Conservation (phyloP, 2,888 invertebrate species). For the Macaria liturata region DNA sequence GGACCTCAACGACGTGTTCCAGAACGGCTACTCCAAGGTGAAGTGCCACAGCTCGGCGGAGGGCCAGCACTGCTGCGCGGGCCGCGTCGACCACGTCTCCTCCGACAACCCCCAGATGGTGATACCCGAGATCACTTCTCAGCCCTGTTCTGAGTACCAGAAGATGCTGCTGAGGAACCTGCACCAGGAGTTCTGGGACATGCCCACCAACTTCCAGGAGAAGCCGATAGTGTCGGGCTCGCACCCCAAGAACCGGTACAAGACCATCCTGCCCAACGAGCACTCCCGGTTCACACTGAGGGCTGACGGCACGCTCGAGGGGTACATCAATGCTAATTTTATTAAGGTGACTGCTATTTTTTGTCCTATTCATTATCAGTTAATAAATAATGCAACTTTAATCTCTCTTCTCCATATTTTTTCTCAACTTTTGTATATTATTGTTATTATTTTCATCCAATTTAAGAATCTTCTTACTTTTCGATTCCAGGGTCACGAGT, state of each 20-base stretch:
- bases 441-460: neutral
- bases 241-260: constrained; percentile 94
- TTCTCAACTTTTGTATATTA: neutral
- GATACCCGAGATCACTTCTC: constrained; percentile 60
- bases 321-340: constrained; percentile 97
- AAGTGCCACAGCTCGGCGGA: constrained; percentile 60
- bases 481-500: constrained; percentile 91
- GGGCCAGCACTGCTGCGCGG: constrained; percentile 65
- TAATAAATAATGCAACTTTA: no score
- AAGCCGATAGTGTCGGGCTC: constrained; percentile 95
- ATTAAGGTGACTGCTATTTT: constrained; percentile 86
- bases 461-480: constrained; percentile 1
- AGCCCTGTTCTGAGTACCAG: constrained; percentile 84
- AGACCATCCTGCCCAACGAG: constrained; percentile 94
- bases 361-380: constrained; percentile 4
- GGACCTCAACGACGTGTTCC: constrained; percentile 83
- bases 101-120: constrained; percentile 68
- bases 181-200: constrained; percentile 95
- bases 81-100: constrained; percentile 55
- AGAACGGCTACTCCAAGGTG: constrained; percentile 78
- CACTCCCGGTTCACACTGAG: constrained; percentile 90
- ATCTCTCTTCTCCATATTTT: no score
- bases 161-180: constrained; percentile 85
- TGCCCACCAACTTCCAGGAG: constrained; percentile 95
- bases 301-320: constrained; percentile 82